Conservation (phyloP, 2,888 invertebrate genomes). For the Diarsia brunnea region DNA sequence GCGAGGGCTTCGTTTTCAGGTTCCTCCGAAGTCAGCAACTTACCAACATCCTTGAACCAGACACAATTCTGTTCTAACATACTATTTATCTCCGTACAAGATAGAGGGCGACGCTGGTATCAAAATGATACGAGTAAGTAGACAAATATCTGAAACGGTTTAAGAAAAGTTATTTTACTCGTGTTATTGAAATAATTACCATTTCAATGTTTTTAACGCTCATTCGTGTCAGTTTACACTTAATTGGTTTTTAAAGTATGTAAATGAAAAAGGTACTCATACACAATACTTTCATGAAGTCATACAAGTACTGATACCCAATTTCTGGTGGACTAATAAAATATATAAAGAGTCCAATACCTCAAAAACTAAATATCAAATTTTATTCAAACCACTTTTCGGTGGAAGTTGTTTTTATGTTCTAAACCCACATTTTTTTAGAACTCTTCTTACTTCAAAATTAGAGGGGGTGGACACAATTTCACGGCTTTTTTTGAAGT, state of each 20-base stretch:
- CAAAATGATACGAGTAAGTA: neutral
- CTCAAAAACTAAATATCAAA: neutral
- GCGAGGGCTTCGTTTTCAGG: neutral
- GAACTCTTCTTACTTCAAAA: neutral
- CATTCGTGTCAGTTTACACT: neutral
- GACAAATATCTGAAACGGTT: neutral
- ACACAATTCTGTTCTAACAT: neutral
- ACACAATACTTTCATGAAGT: too few relatives aligned
- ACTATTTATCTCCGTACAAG: neutral
- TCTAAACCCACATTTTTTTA: neutral
- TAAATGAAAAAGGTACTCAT: neutral
- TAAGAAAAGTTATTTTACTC: neutral
- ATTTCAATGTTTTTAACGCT: neutral
- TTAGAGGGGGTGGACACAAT: neutral
- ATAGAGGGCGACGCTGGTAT: conserved; percentile 31
- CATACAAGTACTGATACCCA: too few relatives aligned
- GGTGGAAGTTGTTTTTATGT: neutral
- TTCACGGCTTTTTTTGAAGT: neutral
- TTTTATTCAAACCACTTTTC: neutral
- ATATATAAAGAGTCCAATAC: too few relatives aligned
- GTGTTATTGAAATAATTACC: neutral
- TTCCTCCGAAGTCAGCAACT: neutral
- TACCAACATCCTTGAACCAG: neutral
- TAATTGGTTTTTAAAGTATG: neutral
- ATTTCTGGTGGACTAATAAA: too few relatives aligned